Percentiles rank a stretch among this genome's conserved stretches.
These are phyloP conservation scores for Papilio gigon DNA, from an alignment of 2,888 invertebrate species.

Conservation along the genomic window DNA sequence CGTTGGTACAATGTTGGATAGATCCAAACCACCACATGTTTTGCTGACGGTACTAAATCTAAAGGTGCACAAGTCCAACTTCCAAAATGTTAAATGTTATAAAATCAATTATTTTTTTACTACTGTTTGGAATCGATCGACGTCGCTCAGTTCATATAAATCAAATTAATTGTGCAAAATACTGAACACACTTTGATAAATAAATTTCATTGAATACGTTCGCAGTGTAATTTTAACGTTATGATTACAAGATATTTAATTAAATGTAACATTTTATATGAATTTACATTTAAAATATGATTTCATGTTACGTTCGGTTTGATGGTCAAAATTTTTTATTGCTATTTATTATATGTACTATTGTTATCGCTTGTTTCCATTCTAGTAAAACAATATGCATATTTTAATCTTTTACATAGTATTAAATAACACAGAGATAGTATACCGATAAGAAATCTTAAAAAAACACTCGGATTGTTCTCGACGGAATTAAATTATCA, in stretches of 20 bases:
- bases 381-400: too few relatives aligned
- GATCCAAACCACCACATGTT: background rate
- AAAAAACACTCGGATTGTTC: too few relatives aligned
- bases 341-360: background rate
- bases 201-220: constrained; percentile 23
- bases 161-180: constrained; percentile 37
- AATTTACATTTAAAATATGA: background rate
- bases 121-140: constrained; percentile 40
- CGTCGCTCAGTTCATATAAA: constrained; percentile 33
- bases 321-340: background rate
- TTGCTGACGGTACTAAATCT: constrained; percentile 12
- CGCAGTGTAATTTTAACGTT: background rate
- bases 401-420: too few relatives aligned
- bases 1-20: too few relatives aligned
- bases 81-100: constrained; percentile 31
- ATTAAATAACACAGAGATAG: too few relatives aligned
- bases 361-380: background rate
- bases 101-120: constrained; percentile 41
- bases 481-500: too few relatives aligned
- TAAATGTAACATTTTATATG: background rate
- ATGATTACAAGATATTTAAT: background rate
- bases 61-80: constrained; percentile 37
- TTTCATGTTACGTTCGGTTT: background rate
- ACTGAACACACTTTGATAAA: constrained; percentile 9
- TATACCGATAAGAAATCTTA: too few relatives aligned